Evolutionary conservation across 2,113 vertebrate genomes (phyloP), one percentile per base, ranked within the genome.

Genomic region (Lophotis ruficrista): DNA sequence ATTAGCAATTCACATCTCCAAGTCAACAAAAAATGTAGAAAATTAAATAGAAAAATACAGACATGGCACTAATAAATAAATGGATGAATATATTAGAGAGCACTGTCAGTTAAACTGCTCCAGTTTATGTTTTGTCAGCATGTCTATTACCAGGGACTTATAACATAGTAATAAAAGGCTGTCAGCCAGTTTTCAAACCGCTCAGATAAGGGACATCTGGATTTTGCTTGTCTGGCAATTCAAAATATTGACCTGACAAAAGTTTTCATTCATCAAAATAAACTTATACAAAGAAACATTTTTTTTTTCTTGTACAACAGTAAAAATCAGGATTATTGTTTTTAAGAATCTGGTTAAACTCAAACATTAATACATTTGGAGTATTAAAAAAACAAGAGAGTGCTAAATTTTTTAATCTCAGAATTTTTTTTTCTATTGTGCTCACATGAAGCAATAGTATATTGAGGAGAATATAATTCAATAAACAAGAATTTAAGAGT

Each of bases 11-110:
- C 58, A n/a, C 75, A 88, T 57, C 14, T 58, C 21, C 15, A 85
- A 54, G 60, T 86, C 96, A 97, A 95, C 10, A 93, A 94, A 97
- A 95, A 43, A 5, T 84, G 20, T 28, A 94, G 61, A 71, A 95
- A 96, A 89, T 79, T 69, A 75, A 80, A 71, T 78, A 66, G 84
- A 84, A 97, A 91, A 72, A 83, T 87, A 71, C 33, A 80, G 82
- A 57, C 21, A 83, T 87, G 69, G 7, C 35, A 94, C 18, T 96
- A 87, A 91, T 68, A 97, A 88, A 64, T 76, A 95, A 96, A 68
- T 65, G 27, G 70, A 93, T 80, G 31, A 92, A 88, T 82, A 47
- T 72, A 91, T 93, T 91, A 88, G 61, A 90, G 18, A 50, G 8
- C 28, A 83, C 31, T 61, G 27, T 57, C 76, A 93, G 17, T 35